These are phyloP conservation scores for Dreissena polymorpha DNA, from an alignment of 1,140 invertebrate species.

Conservation along the genomic window DNA sequence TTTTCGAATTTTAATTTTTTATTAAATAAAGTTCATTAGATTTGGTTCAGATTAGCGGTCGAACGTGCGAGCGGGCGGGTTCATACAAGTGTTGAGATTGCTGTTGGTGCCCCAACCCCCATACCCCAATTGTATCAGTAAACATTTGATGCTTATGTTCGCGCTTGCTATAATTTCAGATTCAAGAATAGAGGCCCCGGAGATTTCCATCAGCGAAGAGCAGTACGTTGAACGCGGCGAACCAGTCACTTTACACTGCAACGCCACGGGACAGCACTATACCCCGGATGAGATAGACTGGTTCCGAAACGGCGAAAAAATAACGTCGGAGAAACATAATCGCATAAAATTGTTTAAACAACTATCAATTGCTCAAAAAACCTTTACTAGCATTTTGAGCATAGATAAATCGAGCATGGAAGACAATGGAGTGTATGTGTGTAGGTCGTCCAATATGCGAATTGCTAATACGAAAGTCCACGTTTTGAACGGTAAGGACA, in stretches of 20 bases:
- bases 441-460: conserved; percentile 63
- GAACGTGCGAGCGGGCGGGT: too few relatives aligned
- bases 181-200: conserved; percentile 48
- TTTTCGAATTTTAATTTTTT: too few relatives aligned
- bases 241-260: conserved; percentile 60
- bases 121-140: too few relatives aligned
- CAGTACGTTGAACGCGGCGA: conserved; percentile 66
- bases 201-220: conserved; percentile 63
- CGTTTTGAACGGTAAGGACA: conserved; percentile 66
- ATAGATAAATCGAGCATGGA: conserved; percentile 60
- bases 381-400: conserved; percentile 62
- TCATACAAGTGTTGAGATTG: too few relatives aligned
- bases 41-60: too few relatives aligned
- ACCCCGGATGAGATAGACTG: conserved; percentile 69
- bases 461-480: conserved; percentile 66
- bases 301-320: conserved; percentile 56
- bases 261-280: conserved; percentile 66
- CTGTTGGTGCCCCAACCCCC: neutral
- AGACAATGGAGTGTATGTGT: conserved; percentile 67
- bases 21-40: too few relatives aligned
- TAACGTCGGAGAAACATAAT: conserved; percentile 41
- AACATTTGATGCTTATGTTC: too few relatives aligned
- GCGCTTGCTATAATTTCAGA: conserved; percentile 19
- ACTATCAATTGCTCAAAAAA: conserved; percentile 57
- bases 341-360: conserved; percentile 61